Base-by-base conservation (phyloP, 2,888 invertebrate genomes). In the Timema cristinae region DNA sequence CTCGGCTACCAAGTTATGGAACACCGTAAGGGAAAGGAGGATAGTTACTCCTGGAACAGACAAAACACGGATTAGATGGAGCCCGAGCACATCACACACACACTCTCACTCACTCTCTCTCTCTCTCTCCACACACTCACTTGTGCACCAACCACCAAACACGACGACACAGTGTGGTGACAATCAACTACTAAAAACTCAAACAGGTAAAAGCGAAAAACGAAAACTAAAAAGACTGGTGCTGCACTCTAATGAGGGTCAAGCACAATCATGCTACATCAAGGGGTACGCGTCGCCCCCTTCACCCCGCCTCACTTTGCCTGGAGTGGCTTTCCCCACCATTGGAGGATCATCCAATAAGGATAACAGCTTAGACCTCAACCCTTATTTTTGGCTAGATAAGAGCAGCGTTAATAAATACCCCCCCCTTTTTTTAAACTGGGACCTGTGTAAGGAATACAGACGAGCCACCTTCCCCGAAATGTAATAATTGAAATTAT, bases 1-100 rank as follows among this genome's bases (percentile, higher is more conserved):
- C 78, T 86, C 86, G 48, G 86, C 85, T 75, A 86, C 85, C 76
- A 86, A 82, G 76, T 86, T 83, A 79, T 85, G 81, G 80, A 86
- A 86, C 76, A 86, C 86, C 80, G 85, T 86, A 80, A 86, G 79
- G 69, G 86, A 86, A 77, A 86, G 83, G 76, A 86, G 82, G 77
- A 86, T 86, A 74, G 86, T 86, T 75, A 86, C 85, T 77, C 86
- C 86, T 86, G 82, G 75, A 81, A 81, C 74, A 77, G 72, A 76
- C 71, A 74, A 75, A 75, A 76, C 75, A 74, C 66, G 66, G 56
- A 74, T 76, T 76, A 76, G 75, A 73, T 16, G 48, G 32, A n/a
- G 63, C 51, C 49, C 15, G 32, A 32, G 32, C 32, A 4, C 32
- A 32, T 32, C 32, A 32, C 32, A 2, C 32, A 32, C 32, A 32